Evolutionary conservation across 2,888 invertebrate species (phyloP), one percentile per base, ranked within the genome.

Genomic region (Leucophenga montana): DNA sequence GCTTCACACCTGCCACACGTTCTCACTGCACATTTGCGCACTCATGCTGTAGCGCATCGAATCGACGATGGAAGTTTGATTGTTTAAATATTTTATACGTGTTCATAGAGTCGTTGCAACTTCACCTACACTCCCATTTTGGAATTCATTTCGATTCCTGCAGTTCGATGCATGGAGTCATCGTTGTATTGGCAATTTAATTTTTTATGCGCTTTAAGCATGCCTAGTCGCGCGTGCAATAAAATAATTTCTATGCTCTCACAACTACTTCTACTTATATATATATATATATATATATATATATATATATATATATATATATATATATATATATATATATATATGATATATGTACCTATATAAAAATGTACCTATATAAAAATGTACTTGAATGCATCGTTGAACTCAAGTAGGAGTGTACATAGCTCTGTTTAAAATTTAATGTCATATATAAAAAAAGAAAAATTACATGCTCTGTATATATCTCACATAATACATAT

Each of bases 1-100:
- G 31, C 6, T 48, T 44, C 39, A 44, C 61, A 39, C 57, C n/a
- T 22, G 57, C 39, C 44, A 16, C 44, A 20, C 39, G 14, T 61
- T 44, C 39, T 3, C 4, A n/a, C 44, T 44, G 61, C 61, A 44
- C 44, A 61, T 61, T 61, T 61, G 61, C 57, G 8, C 39, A 5
- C 11, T 39, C 9, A 39, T 39, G 4, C 11, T 11, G 39, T 11
- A 39, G 8, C 39, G 33, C 3, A 33, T 33, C 33, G 33, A 3
- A 39, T 39, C 39, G 39, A 39, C 11, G 8, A 1, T 39, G 11
- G 39, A 3, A 39, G 44, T 39, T 44, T 44, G 61, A 44, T 61
- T 39, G 61, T 61, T 61, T 61, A 44, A 61, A 61, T 61, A 61
- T 61, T 61, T 61, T 44, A 61, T 44, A 57, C n/a, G 27, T 27